Evolutionary conservation across 2,113 vertebrate species (phyloP).

Genomic region (Balaenoptera acutorostrata): DNA sequence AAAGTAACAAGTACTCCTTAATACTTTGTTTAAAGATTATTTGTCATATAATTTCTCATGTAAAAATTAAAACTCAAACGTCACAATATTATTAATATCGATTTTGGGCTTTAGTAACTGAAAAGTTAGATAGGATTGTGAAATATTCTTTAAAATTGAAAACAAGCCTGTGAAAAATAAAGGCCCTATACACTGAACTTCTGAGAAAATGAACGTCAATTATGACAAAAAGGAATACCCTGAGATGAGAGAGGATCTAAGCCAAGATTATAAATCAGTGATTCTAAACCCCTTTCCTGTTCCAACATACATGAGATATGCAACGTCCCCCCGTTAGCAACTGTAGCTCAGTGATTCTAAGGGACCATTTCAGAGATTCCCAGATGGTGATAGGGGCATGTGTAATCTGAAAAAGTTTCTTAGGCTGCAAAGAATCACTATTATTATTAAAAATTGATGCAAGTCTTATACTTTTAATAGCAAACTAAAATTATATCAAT

Average conservation of each 20-base stretch:
- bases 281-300: not conserved
- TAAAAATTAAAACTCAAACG: constrained; percentile 21
- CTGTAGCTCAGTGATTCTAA: not conserved
- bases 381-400: not conserved
- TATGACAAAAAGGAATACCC: not conserved
- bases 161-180: constrained; percentile 28
- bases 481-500: not conserved
- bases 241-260: not conserved
- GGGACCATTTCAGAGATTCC: not conserved
- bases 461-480: not conserved
- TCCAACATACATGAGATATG: not conserved
- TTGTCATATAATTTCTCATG: not conserved
- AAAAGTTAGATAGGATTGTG: not conserved
- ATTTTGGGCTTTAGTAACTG: not conserved
- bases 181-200: not conserved
- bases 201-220: constrained; percentile 21
- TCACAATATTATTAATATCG: not conserved
- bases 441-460: not conserved
- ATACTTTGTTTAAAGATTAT: constrained; percentile 24
- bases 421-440: not conserved
- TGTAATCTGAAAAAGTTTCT: not conserved
- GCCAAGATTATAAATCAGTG: not conserved
- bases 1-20: not conserved
- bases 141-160: constrained; percentile 15
- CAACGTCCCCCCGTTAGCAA: not conserved